These are phyloP conservation scores for Elephas maximus DNA, from an alignment of 2,113 vertebrate species.

Conservation along the genomic window DNA sequence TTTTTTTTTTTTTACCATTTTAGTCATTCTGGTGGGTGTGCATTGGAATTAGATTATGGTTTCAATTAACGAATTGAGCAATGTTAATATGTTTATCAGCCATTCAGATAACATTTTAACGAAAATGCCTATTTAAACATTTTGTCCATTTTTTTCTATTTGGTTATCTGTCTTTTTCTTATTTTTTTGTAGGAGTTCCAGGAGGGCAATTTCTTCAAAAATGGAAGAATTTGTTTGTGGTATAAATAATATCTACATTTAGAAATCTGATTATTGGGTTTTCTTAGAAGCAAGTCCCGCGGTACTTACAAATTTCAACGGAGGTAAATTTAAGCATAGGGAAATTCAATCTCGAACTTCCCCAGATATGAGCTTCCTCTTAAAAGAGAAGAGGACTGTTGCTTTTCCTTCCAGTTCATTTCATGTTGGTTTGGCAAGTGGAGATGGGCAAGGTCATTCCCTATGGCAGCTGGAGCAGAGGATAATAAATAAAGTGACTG, in stretches of 20 bases:
- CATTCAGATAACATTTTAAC: constrained; percentile 11
- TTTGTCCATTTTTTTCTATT: neutral
- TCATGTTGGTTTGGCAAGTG: neutral
- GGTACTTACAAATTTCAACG: neutral
- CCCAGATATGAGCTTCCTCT: neutral
- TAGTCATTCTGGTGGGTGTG: neutral
- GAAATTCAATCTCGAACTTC: neutral
- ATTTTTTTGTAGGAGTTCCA: neutral
- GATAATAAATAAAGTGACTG: neutral
- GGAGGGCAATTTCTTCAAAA: neutral
- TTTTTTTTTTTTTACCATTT: neutral
- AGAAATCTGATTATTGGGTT: neutral
- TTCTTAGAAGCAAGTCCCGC: neutral
- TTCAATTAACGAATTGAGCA: neutral
- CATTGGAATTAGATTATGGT: neutral
- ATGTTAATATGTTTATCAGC: neutral
- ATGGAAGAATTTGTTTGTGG: neutral
- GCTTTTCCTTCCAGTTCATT: neutral
- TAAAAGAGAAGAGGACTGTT: neutral
- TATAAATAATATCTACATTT: neutral
- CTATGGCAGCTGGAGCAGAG: accelerated
- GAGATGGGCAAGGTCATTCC: neutral
- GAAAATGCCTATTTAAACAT: neutral
- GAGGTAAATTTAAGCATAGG: neutral
- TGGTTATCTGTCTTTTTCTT: neutral